phyloP scores from a whole-genome alignment of 2,888 invertebrate species.

The Thyatira batis region DNA sequence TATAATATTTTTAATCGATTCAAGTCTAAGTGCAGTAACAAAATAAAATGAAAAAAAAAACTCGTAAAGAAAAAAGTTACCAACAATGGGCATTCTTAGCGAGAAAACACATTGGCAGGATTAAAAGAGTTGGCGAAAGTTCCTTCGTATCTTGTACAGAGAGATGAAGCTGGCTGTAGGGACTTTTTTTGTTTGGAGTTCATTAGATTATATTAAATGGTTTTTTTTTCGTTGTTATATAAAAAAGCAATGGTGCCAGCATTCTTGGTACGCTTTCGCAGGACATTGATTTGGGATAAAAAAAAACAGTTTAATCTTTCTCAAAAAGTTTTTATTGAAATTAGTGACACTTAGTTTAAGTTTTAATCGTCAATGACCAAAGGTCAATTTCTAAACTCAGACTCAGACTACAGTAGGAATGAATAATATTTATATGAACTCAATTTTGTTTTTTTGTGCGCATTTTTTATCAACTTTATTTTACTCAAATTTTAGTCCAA shows the following conservation, averaged over 20 bases:
- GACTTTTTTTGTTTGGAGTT: no score
- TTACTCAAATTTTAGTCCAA: not conserved
- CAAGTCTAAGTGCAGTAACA: conserved; percentile 55
- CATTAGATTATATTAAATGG: not conserved
- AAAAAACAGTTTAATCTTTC: no score
- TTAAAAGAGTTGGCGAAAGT: conserved; percentile 57
- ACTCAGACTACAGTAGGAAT: no score
- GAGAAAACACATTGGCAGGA: conserved; percentile 78
- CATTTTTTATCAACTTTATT: not conserved
- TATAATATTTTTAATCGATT: conserved; percentile 7
- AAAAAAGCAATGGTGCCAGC: no score
- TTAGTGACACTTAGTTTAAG: no score
- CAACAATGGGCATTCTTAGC: conserved; percentile 68
- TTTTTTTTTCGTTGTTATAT: no score
- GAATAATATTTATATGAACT: no score
- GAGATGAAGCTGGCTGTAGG: conserved; percentile 27
- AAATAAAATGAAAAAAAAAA: conserved; percentile 75
- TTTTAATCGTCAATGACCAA: no score
- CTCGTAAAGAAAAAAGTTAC: conserved; percentile 60
- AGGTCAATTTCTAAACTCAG: no score
- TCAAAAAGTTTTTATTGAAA: no score
- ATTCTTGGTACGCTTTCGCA: no score
- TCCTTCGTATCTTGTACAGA: conserved; percentile 37
- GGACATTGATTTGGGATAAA: no score
- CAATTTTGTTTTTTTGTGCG: not conserved